These are phyloP conservation scores for Heliconius ismenius DNA, from an alignment of 2,888 invertebrate genomes.

Conservation along the genomic window DNA sequence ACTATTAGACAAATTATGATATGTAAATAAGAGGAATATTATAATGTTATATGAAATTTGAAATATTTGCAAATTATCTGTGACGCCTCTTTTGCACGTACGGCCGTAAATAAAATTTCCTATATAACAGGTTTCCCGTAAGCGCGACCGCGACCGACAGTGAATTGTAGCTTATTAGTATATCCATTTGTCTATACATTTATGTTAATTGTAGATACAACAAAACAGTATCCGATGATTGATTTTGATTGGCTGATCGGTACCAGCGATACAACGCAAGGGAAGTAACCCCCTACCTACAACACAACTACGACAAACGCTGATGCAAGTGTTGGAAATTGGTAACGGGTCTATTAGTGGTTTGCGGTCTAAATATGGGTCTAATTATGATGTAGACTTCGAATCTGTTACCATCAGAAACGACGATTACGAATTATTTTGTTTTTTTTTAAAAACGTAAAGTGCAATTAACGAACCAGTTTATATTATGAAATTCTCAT, in stretches of 20 bases:
- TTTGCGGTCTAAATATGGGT: slow-evolving; percentile 46
- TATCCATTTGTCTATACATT: slow-evolving; percentile 63
- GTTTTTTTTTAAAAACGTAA: neutral
- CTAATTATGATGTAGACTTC: slow-evolving; percentile 25
- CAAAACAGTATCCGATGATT: slow-evolving; percentile 81
- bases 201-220: slow-evolving; percentile 81
- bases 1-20: neutral
- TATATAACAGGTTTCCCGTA: slow-evolving; percentile 32
- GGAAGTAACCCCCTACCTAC: slow-evolving; percentile 64
- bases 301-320: slow-evolving; percentile 47
- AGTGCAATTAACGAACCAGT: neutral
- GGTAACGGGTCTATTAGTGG: slow-evolving; percentile 59
- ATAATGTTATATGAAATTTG: neutral
- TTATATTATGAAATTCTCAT: neutral
- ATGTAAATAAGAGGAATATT: neutral
- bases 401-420: slow-evolving; percentile 18
- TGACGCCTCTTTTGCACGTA: slow-evolving; percentile 3
- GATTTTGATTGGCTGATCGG: slow-evolving; percentile 82
- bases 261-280: slow-evolving; percentile 72
- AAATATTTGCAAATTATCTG: neutral
- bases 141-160: slow-evolving; percentile 24
- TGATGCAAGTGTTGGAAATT: slow-evolving; percentile 55
- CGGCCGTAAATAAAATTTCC: slow-evolving; percentile 20
- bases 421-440: slow-evolving; percentile 19
- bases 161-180: slow-evolving; percentile 37